phyloP scores from a whole-genome alignment of 2,113 vertebrate genomes.

The Chionodraco myersi region DNA sequence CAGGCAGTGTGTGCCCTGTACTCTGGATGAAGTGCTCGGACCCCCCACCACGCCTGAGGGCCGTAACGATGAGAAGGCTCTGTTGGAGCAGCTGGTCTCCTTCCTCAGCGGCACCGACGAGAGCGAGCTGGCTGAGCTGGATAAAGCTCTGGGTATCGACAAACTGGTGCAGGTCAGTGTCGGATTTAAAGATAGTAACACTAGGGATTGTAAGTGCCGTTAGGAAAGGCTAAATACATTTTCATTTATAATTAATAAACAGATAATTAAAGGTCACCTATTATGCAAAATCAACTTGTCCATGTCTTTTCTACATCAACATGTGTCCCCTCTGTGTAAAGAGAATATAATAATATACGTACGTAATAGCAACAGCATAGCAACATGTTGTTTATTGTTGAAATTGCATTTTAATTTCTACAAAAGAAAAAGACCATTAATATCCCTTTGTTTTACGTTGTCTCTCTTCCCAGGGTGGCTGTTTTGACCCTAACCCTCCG shows the following conservation, averaged over 20 bases:
- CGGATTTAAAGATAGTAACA: not conserved
- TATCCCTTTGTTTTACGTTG: not conserved
- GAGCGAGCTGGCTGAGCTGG: conserved; percentile 92
- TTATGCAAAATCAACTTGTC: too few relatives aligned
- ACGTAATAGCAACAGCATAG: too few relatives aligned
- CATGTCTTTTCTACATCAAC: too few relatives aligned
- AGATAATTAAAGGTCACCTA: too few relatives aligned
- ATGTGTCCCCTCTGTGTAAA: too few relatives aligned
- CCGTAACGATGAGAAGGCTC: conserved; percentile 93
- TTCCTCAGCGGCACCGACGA: conserved; percentile 98
- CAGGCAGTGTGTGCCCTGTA: conserved; percentile 91
- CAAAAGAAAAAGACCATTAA: not conserved
- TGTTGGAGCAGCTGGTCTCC: conserved; percentile 93
- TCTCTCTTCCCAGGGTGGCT: conserved; percentile 84
- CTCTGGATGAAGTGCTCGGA: conserved; percentile 92
- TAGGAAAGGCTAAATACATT: too few relatives aligned
- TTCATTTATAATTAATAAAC: too few relatives aligned
- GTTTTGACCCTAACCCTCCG: conserved; percentile 87
- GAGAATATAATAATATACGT: too few relatives aligned
- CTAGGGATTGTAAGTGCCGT: not conserved
- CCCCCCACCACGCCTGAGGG: conserved; percentile 91
- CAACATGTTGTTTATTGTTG: not conserved
- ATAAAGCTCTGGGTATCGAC: conserved; percentile 94
- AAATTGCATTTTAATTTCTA: not conserved
- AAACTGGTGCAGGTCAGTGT: conserved; percentile 92